Percentiles rank a stretch among this genome's conserved stretches.
These are phyloP conservation scores for Leistus spinibarbis DNA, from an alignment of 2,888 invertebrate species.

Conservation along the genomic window DNA sequence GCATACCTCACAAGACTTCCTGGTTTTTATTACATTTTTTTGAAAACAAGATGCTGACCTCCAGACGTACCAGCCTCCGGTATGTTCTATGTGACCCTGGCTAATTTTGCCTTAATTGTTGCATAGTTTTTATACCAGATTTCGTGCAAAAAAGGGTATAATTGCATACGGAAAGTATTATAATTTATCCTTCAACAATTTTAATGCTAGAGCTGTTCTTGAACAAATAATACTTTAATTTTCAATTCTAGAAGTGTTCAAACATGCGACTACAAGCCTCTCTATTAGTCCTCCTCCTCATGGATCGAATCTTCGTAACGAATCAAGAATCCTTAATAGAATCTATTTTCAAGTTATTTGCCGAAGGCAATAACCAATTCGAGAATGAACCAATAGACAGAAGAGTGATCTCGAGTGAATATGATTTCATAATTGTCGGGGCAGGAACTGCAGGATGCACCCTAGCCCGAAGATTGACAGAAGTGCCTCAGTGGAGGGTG, in stretches of 20 bases:
- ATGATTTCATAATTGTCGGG: conserved; percentile 79
- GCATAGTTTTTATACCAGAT: too few relatives aligned
- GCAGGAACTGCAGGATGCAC: conserved; percentile 83
- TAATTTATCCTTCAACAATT: too few relatives aligned
- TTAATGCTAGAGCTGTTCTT: too few relatives aligned
- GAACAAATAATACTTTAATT: neutral
- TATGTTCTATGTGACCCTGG: too few relatives aligned
- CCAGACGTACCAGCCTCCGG: too few relatives aligned
- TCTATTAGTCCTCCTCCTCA: neutral
- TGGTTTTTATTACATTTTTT: too few relatives aligned
- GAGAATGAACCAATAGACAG: conserved; percentile 64
- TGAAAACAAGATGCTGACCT: too few relatives aligned
- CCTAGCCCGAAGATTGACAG: conserved; percentile 74
- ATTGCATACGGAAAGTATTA: too few relatives aligned
- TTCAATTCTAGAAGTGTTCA: neutral
- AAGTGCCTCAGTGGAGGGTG: conserved; percentile 71
- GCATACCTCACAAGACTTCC: too few relatives aligned
- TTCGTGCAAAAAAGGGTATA: too few relatives aligned
- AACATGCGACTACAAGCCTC: neutral
- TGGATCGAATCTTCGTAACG: neutral
- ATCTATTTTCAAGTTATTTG: conserved; percentile 62
- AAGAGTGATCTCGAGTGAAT: conserved; percentile 59
- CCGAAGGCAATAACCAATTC: conserved; percentile 61
- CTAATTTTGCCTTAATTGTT: too few relatives aligned
- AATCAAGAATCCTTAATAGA: conserved; percentile 51